Evolutionary conservation across 1,140 invertebrate species (phyloP).

Genomic region (Holotrichia oblita): DNA sequence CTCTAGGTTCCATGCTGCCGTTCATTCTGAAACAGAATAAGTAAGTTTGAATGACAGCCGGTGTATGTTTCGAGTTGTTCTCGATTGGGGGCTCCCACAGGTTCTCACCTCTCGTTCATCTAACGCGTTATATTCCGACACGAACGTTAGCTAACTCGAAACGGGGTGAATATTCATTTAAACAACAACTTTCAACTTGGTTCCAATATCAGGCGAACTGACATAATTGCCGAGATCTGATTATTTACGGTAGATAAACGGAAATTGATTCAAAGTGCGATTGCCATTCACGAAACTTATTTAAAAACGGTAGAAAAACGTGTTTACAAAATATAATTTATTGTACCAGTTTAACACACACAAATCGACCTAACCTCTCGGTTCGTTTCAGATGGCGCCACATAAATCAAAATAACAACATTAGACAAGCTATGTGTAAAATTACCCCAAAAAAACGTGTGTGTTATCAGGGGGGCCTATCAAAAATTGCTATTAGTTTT

Average conservation of each 20-base stretch:
- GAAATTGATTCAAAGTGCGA: background rate
- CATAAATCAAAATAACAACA: slow-evolving; percentile 37
- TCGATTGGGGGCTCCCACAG: too few species aligned
- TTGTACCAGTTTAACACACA: background rate
- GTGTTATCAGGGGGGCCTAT: too few species aligned
- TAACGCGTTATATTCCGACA: background rate
- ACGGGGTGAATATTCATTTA: slow-evolving; percentile 22
- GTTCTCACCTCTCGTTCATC: slow-evolving; percentile 23
- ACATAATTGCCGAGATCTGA: slow-evolving; percentile 2
- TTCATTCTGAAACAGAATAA: slow-evolving; percentile 53
- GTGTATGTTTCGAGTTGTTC: background rate
- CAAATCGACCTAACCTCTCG: slow-evolving; percentile 38
- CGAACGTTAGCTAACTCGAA: background rate
- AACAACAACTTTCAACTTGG: slow-evolving; percentile 35
- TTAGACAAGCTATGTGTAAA: background rate
- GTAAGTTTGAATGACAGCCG: background rate
- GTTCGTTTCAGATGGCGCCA: slow-evolving; percentile 26
- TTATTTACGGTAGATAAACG: background rate
- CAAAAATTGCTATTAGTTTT: too few species aligned
- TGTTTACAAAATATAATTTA: slow-evolving; percentile 32
- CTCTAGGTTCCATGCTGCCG: slow-evolving; percentile 53
- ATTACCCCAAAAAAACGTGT: slow-evolving; percentile 4
- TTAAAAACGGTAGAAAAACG: slow-evolving; percentile 9
- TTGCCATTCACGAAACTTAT: slow-evolving; percentile 3
- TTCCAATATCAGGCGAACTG: slow-evolving; percentile 26